A percentile compares a stretch with the other conserved stretches of the same genome.
Conservation (phyloP, 2,888 invertebrate genomes). For the Escarpia spicata region DNA sequence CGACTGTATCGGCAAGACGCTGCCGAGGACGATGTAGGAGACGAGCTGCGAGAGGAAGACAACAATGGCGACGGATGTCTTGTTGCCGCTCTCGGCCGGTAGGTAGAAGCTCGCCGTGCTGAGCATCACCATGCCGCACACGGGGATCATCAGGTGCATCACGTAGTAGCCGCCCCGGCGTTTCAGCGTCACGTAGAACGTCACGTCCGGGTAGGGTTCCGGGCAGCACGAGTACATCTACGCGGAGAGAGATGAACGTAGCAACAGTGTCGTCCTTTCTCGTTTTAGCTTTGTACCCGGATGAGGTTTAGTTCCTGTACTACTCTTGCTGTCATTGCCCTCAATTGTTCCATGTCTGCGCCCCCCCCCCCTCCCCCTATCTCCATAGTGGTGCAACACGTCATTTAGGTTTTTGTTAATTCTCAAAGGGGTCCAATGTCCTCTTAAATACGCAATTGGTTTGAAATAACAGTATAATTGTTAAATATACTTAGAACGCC, state of each 20-base stretch:
- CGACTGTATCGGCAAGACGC: not conserved
- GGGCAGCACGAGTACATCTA: not conserved
- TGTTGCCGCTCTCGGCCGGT: not conserved
- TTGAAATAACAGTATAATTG: no score
- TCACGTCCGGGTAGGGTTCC: not conserved
- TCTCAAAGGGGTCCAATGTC: no score
- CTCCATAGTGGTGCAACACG: no score
- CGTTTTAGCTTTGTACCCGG: no score
- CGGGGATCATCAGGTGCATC: not conserved
- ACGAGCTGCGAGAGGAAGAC: not conserved
- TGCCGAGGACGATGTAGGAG: not conserved
- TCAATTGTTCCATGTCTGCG: no score
- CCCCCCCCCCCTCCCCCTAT: no score
- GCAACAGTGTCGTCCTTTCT: not conserved
- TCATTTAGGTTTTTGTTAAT: no score
- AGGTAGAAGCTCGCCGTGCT: constrained; percentile 1
- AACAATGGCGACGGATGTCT: not conserved
- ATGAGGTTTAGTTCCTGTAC: no score
- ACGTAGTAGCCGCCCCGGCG: not conserved
- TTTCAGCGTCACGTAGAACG: not conserved
- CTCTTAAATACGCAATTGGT: no score
- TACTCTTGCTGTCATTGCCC: no score
- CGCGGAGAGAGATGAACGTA: not conserved
- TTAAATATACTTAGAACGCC: no score
- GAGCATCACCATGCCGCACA: constrained; percentile 10